phyloP scores from a whole-genome alignment of 2,797 vertebrate genomes.

The Peromyscus nudipes region DNA sequence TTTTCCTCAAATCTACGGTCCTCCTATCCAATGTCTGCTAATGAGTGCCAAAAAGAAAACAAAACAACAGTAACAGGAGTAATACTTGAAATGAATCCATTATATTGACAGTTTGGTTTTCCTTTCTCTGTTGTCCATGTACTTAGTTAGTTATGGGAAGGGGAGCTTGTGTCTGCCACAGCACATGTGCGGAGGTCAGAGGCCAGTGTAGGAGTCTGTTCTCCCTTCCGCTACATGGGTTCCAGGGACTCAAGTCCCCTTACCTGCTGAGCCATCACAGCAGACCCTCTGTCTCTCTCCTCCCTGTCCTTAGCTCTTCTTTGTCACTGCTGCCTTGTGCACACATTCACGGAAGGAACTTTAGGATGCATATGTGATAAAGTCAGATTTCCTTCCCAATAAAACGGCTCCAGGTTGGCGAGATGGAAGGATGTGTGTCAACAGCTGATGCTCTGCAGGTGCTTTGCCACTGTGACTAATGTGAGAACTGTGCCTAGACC shows the following conservation, averaged over 20 bases:
- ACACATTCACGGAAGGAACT: not conserved
- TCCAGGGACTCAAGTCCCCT: not conserved
- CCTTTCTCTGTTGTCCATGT: not conserved
- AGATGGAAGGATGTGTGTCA: not conserved
- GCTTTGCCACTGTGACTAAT: not conserved
- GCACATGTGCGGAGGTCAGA: not conserved
- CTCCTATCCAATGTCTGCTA: not conserved
- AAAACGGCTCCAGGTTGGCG: not conserved
- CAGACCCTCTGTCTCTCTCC: not conserved
- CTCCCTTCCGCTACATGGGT: not conserved
- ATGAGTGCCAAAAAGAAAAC: slow-evolving; percentile 40
- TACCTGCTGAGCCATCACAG: not conserved
- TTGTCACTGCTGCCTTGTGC: not conserved
- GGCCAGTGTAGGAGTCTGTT: not conserved
- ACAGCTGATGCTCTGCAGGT: not conserved
- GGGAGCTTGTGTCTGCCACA: not conserved
- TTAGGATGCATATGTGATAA: not conserved
- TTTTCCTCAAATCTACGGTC: slow-evolving; percentile 27
- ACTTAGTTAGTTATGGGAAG: not conserved
- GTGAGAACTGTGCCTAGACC: slow-evolving; percentile 7
- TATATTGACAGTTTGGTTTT: not conserved
- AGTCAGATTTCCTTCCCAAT: slow-evolving; percentile 38
- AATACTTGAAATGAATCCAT: slow-evolving; percentile 29
- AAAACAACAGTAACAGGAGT: slow-evolving; percentile 43
- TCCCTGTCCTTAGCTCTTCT: not conserved